Conservation (phyloP, 2,888 invertebrate species). For the Pantelozetes paolii region DNA sequence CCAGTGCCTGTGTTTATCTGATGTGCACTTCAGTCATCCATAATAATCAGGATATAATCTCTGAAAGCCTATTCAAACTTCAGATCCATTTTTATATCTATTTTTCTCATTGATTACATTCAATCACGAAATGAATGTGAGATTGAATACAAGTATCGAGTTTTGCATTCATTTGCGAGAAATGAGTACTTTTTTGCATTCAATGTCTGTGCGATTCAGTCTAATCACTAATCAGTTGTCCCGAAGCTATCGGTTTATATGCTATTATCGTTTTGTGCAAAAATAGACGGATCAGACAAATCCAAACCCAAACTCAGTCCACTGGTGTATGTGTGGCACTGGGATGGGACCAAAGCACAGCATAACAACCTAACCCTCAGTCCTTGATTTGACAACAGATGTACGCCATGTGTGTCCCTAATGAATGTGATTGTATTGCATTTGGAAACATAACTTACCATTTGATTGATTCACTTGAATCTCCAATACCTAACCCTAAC, state of each 20-base stretch:
- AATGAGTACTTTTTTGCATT: not conserved
- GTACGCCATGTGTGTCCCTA: slow-evolving; percentile 36
- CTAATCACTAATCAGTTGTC: slow-evolving; percentile 1
- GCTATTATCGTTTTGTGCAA: not conserved
- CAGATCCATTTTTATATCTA: not conserved
- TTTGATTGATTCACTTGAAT: slow-evolving; percentile 31
- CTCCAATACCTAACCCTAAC: slow-evolving; percentile 23
- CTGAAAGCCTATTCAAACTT: slow-evolving; percentile 13
- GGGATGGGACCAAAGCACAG: not conserved
- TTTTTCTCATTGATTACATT: not conserved
- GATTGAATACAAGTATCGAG: not conserved
- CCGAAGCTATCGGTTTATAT: slow-evolving; percentile 16
- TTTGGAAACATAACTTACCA: slow-evolving; percentile 28
- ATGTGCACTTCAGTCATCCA: slow-evolving; percentile 2
- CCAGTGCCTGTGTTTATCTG: not conserved
- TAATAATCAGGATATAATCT: not conserved
- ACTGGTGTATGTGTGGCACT: slow-evolving; percentile 5
- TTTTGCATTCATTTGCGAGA: slow-evolving; percentile 3
- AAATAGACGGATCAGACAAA: slow-evolving; percentile 20
- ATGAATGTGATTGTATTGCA: slow-evolving; percentile 37
- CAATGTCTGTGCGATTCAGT: not conserved
- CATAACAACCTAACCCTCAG: slow-evolving; percentile 14
- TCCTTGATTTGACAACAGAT: slow-evolving; percentile 34
- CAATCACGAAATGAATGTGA: slow-evolving; percentile 12
- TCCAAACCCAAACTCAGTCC: not conserved